These are phyloP conservation scores for Psephotus haematonotus DNA, from an alignment of 2,113 vertebrate genomes.

Conservation along the genomic window DNA sequence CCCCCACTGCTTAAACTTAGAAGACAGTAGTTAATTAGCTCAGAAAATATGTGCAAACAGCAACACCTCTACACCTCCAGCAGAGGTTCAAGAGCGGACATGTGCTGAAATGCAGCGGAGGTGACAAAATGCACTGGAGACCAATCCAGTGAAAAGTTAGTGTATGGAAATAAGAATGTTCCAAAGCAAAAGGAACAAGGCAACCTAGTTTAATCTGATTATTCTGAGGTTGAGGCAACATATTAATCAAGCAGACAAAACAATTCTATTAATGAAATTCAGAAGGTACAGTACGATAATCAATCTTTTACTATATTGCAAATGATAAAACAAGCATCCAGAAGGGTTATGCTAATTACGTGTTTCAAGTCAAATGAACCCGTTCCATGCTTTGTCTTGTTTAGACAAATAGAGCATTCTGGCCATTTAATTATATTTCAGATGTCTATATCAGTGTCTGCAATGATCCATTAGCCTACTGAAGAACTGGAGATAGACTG, in stretches of 20 bases:
- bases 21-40: not conserved
- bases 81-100: not conserved
- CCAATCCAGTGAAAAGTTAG: not conserved
- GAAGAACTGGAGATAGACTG: not conserved
- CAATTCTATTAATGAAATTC: slow-evolving; percentile 69
- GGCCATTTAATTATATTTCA: slow-evolving; percentile 42
- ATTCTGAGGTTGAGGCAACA: slow-evolving; percentile 34
- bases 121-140: not conserved
- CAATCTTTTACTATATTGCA: slow-evolving; percentile 65
- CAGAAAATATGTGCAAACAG: not conserved
- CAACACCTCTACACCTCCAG: not conserved
- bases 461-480: not conserved
- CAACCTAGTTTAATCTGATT: slow-evolving; percentile 41
- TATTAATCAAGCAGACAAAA: slow-evolving; percentile 72
- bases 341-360: slow-evolving; percentile 68
- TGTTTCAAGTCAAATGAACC: slow-evolving; percentile 64
- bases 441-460: slow-evolving; percentile 40
- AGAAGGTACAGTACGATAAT: slow-evolving; percentile 60
- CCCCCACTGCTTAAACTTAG: not conserved
- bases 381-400: slow-evolving; percentile 47
- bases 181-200: slow-evolving; percentile 17
- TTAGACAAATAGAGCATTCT: slow-evolving; percentile 48
- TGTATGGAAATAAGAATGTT: not conserved
- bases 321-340: slow-evolving; percentile 72
- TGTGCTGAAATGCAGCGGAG: not conserved